These are phyloP conservation scores for Drosophila atroscutellata DNA, from an alignment of 2,888 invertebrate species.

Conservation along the genomic window DNA sequence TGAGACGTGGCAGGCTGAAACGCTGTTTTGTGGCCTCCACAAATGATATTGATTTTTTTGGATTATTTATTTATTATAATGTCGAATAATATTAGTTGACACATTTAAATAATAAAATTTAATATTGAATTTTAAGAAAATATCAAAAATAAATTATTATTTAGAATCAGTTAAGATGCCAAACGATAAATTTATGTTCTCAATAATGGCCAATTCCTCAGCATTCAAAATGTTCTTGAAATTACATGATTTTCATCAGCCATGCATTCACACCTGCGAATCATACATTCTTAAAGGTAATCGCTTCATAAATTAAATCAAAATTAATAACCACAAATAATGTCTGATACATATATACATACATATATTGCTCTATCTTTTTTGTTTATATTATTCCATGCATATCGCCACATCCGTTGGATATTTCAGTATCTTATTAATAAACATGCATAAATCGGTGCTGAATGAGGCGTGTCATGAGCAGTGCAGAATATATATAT, in stretches of 20 bases:
- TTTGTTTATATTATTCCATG: neutral
- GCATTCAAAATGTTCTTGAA: neutral
- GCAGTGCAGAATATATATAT: neutral
- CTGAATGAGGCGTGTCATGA: slow-evolving; percentile 16
- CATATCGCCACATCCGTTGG: slow-evolving; percentile 2
- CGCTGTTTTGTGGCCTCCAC: no score
- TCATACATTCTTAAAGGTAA: neutral
- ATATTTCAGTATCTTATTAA: slow-evolving; percentile 36
- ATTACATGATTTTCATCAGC: neutral
- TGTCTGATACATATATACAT: neutral
- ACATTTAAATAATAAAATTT: neutral
- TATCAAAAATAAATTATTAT: no score
- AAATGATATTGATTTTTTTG: neutral
- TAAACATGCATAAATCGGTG: slow-evolving; percentile 40
- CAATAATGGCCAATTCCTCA: neutral
- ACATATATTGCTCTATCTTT: neutral
- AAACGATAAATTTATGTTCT: neutral
- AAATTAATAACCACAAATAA: slow-evolving; percentile 32
- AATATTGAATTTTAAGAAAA: no score
- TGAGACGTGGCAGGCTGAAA: no score
- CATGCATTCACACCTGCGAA: neutral
- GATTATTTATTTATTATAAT: neutral
- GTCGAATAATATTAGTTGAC: neutral
- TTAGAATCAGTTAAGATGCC: neutral
- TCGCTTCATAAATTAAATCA: slow-evolving; percentile 36